phyloP scores from a whole-genome alignment of 2,888 invertebrate species.

The Melieria picta region DNA sequence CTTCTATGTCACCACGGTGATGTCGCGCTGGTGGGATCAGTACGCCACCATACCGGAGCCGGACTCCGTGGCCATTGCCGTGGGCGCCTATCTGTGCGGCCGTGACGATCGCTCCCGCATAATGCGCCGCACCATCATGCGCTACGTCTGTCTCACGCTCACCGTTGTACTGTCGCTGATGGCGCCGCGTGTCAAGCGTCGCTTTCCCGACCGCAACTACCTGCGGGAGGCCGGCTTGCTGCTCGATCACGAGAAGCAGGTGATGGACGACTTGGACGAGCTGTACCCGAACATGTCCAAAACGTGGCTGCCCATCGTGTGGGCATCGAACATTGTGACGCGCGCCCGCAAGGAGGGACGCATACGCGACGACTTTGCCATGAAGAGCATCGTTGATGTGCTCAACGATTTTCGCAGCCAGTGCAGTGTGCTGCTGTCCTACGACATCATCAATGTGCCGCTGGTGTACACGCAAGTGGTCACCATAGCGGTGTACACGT shows the following conservation, averaged over 20 bases:
- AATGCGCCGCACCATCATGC: constrained; percentile 82
- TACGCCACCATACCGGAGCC: constrained; percentile 86
- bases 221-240: constrained; percentile 85
- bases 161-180: constrained; percentile 87
- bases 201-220: constrained; percentile 85
- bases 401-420: constrained; percentile 82
- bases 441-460: constrained; percentile 79
- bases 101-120: constrained; percentile 84
- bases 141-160: constrained; percentile 84
- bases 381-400: constrained; percentile 88
- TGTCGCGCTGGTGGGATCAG: constrained; percentile 91
- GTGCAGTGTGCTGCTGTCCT: constrained; percentile 79
- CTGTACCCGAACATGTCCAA: constrained; percentile 86
- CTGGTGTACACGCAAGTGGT: constrained; percentile 89
- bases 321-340: constrained; percentile 89
- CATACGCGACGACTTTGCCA: constrained; percentile 89
- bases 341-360: constrained; percentile 86
- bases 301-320: constrained; percentile 89
- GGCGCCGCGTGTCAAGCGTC: constrained; percentile 85
- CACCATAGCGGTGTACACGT: constrained; percentile 87
- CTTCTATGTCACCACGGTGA: constrained; percentile 91
- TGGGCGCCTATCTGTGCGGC: constrained; percentile 82
- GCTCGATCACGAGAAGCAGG: constrained; percentile 80
- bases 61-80: constrained; percentile 83
- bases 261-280: constrained; percentile 78